Conservation (phyloP, 2,113 vertebrate genomes). For the Labeo rohita region DNA sequence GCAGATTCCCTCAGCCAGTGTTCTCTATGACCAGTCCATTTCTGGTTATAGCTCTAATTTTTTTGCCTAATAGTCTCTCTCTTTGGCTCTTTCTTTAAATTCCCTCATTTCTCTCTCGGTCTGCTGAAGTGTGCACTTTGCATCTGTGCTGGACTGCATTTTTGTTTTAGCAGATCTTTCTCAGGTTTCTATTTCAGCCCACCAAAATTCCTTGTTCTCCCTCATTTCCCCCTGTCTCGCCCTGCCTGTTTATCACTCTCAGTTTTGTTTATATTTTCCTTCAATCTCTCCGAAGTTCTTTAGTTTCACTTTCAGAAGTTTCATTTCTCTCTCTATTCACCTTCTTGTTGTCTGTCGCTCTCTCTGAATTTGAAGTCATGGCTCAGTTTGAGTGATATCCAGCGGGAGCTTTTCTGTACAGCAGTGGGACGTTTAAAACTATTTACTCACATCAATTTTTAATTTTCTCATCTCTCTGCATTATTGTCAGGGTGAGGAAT, state of each 20-base stretch:
- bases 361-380: slow-evolving; percentile 20
- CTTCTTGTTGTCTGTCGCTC: background rate
- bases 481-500: slow-evolving; percentile 36
- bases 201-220: background rate
- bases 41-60: background rate
- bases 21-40: background rate
- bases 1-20: background rate
- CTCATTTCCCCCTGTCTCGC: background rate
- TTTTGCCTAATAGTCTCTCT: background rate
- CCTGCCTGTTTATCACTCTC: background rate
- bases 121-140: slow-evolving; percentile 70
- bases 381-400: slow-evolving; percentile 23
- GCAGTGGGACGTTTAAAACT: slow-evolving; percentile 56
- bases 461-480: slow-evolving; percentile 62
- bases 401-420: slow-evolving; percentile 53
- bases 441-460: slow-evolving; percentile 68
- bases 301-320: background rate
- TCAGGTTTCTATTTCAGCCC: background rate
- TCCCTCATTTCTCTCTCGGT: slow-evolving; percentile 49
- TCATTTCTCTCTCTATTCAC: background rate
- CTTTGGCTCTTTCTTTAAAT: background rate
- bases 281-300: background rate
- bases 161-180: slow-evolving; percentile 53
- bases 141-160: slow-evolving; percentile 59
- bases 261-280: slow-evolving; percentile 6